Conservation (phyloP, 1,140 invertebrate genomes). For the Macrostomum lignano region DNA sequence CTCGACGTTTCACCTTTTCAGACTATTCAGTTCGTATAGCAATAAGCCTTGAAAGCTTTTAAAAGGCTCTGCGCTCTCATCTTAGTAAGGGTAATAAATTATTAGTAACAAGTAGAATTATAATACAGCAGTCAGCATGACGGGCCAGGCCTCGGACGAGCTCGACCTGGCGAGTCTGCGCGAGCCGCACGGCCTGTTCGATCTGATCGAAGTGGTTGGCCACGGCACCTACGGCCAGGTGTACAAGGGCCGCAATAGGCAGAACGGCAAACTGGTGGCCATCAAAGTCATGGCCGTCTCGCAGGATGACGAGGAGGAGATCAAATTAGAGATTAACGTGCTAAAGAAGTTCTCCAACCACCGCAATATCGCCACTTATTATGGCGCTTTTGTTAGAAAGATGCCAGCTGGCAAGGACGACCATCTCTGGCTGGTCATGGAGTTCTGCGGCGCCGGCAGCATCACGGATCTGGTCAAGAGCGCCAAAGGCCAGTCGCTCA, state of each 20-base stretch:
- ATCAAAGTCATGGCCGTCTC: constrained; percentile 99
- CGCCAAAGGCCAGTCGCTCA: constrained; percentile 39
- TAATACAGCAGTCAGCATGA: too few relatives aligned
- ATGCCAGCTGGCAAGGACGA: constrained; percentile 88
- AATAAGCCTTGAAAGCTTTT: too few relatives aligned
- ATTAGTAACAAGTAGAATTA: too few relatives aligned
- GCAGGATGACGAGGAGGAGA: constrained; percentile 98
- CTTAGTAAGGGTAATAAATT: too few relatives aligned
- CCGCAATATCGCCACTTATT: constrained; percentile 96
- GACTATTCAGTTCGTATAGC: too few relatives aligned
- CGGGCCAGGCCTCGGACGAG: too few relatives aligned
- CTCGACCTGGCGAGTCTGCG: too few relatives aligned
- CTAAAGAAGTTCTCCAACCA: constrained; percentile 96
- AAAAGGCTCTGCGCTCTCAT: too few relatives aligned
- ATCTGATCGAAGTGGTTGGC: constrained; percentile 95
- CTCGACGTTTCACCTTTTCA: too few relatives aligned
- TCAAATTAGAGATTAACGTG: constrained; percentile 97
- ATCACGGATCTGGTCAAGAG: constrained; percentile 88
- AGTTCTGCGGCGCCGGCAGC: constrained; percentile 94
- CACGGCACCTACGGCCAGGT: constrained; percentile 99
- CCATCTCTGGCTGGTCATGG: constrained; percentile 97
- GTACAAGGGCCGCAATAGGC: too few relatives aligned
- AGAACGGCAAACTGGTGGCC: constrained; percentile 87
- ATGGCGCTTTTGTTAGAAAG: constrained; percentile 98
- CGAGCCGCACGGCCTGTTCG: constrained; percentile 98